Evolutionary conservation across 2,113 vertebrate genomes (phyloP), one percentile per base, ranked within the genome.

Genomic region (Sinocyclocheilus grahami): DNA sequence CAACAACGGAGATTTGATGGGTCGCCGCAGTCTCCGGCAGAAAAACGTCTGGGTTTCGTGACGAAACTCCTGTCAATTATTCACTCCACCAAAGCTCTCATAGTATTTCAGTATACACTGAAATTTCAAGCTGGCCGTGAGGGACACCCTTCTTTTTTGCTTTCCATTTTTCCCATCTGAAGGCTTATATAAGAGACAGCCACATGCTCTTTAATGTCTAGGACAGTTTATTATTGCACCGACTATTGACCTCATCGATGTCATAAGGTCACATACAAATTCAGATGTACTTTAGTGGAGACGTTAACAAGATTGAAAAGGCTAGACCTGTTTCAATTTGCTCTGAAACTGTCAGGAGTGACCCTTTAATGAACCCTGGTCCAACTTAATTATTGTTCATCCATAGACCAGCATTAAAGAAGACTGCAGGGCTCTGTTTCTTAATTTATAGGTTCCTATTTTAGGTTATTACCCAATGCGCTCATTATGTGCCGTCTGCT

Each of bases 1-100:
- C 89, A 91, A 92, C 88, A 90, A 90, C 90, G 84, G 87, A 91
- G 90, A 88, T 86, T 87, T 72, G 90, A 91, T 86, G 86, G 90
- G 85, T 74, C 88, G 86, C 88, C 88, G 87, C 88, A 84, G 90
- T 89, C 85, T 89, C 88, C 87, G 86, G 83, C 88, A 76, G 16
- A 82, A 27, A 53, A 69, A 53, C 27, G 46, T 60, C 39, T 46
- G 69, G 72, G n/a, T 82, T 58, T 74, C 58, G 4, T 63, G 78
- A 85, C 62, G 51, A 78, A 69, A 33, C 46, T 82, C 22, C 80
- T 82, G 46, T 82, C 63, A 82, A 65, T 51, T 39, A 58, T 58
- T 60, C 48, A 58, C 27, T 30, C 8, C 13, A 18, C n/a, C 42
- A 60, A 42, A 74, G 30, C 65, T 46, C 72, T 75, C 39, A 24